Evolutionary conservation across 2,113 vertebrate genomes (phyloP).

Genomic region (Elephas maximus): DNA sequence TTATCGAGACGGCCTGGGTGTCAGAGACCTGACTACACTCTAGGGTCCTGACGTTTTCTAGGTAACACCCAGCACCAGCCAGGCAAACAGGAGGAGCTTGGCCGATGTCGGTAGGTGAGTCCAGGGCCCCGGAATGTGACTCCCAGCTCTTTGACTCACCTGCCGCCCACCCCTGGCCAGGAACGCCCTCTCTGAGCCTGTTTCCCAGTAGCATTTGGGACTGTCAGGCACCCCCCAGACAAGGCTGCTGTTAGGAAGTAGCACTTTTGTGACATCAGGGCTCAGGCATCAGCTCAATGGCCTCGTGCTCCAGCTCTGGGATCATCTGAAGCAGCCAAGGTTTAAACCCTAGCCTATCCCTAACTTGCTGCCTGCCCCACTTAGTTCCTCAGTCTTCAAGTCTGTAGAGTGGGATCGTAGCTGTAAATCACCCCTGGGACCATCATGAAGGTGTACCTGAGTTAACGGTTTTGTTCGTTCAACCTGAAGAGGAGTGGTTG

Average conservation of each 20-base stretch:
- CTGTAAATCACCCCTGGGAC: neutral
- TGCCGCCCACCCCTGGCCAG: neutral
- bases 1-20: neutral
- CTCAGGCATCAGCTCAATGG: neutral
- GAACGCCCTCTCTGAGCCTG: neutral
- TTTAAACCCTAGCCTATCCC: neutral
- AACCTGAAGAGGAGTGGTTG: neutral
- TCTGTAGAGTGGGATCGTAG: neutral
- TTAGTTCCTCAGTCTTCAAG: neutral
- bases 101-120: accelerated
- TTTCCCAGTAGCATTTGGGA: neutral
- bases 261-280: neutral
- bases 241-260: neutral
- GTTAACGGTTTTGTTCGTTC: neutral
- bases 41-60: neutral
- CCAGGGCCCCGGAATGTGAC: neutral
- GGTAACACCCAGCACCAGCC: too few species aligned
- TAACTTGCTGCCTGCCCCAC: neutral
- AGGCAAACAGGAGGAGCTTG: neutral
- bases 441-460: neutral
- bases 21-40: neutral
- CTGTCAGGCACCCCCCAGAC: neutral
- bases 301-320: neutral
- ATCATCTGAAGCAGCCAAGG: neutral
- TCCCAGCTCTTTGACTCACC: neutral